Evolutionary conservation across 2,113 vertebrate genomes (phyloP).

Genomic region (Micronisus gabar): DNA sequence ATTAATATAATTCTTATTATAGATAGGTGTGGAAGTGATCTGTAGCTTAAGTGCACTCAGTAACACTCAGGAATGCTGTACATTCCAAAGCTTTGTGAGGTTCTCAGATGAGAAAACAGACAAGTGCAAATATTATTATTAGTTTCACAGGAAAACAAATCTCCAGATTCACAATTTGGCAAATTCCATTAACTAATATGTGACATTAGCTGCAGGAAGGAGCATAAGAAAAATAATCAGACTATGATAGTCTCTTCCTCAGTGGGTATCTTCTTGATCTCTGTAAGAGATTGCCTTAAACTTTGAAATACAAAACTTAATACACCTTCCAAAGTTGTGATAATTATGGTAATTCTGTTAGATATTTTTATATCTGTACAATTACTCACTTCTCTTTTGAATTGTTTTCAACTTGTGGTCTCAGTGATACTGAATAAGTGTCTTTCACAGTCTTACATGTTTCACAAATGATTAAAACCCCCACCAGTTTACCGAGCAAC

Average conservation of each 20-base stretch:
- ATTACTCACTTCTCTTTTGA: background rate
- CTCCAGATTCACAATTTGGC: background rate
- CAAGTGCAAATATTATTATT: background rate
- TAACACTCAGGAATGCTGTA: background rate
- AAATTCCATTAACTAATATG: background rate
- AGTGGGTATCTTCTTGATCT: background rate
- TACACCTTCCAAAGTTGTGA: background rate
- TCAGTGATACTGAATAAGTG: background rate
- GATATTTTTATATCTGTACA: background rate
- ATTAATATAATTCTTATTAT: background rate
- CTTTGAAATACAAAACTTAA: background rate
- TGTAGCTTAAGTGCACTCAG: background rate
- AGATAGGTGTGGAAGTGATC: background rate
- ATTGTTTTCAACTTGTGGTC: background rate
- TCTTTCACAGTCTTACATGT: background rate
- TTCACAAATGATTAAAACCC: background rate
- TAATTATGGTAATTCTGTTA: background rate
- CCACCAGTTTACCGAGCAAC: background rate
- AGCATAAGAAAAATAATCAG: background rate
- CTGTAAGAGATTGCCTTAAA: background rate
- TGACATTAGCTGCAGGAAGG: background rate
- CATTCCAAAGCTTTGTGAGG: background rate
- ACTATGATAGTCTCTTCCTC: background rate
- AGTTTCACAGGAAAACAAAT: background rate
- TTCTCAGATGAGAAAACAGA: background rate